Evolutionary conservation across 1,140 invertebrate genomes (phyloP).

Genomic region (Lordiphosa mommai): DNA sequence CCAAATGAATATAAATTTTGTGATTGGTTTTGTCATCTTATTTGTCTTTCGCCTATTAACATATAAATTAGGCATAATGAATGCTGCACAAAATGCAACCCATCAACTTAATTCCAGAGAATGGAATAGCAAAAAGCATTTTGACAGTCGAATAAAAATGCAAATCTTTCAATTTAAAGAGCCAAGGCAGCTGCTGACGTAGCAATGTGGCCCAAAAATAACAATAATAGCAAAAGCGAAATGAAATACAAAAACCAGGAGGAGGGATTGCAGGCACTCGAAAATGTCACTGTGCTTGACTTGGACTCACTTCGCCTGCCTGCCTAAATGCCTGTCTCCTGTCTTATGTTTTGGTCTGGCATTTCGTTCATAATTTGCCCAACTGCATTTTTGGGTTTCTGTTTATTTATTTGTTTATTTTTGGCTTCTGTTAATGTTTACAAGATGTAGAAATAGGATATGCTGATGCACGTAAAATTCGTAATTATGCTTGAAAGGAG

Average conservation of each 20-base stretch:
- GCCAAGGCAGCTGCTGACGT: too few species aligned
- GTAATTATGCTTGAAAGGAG: conserved; percentile 40
- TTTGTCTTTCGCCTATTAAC: background rate
- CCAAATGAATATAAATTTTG: conserved; percentile 11
- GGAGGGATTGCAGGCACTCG: conserved; percentile 24
- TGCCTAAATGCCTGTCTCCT: background rate
- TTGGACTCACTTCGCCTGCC: conserved; percentile 1
- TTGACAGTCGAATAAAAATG: conserved; percentile 38
- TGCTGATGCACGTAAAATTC: conserved; percentile 27
- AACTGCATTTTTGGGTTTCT: conserved; percentile 28
- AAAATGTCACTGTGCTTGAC: conserved; percentile 30
- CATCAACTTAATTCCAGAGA: background rate
- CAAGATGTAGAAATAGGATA: background rate
- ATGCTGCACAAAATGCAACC: conserved; percentile 14
- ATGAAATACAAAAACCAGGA: background rate
- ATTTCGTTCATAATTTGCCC: conserved; percentile 37
- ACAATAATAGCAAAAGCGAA: conserved; percentile 23
- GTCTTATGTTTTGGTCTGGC: conserved; percentile 20
- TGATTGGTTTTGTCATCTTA: background rate
- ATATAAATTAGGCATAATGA: conserved; percentile 12
- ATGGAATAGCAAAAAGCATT: conserved; percentile 12
- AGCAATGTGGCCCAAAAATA: conserved; percentile 8
- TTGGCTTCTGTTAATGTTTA: conserved; percentile 28
- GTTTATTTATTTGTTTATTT: conserved; percentile 38
- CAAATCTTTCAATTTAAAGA: conserved; percentile 10